Percentiles rank a stretch among this genome's conserved stretches.
These are phyloP conservation scores for Acanthis flammea DNA, from an alignment of 2,797 vertebrate species.

Conservation along the genomic window DNA sequence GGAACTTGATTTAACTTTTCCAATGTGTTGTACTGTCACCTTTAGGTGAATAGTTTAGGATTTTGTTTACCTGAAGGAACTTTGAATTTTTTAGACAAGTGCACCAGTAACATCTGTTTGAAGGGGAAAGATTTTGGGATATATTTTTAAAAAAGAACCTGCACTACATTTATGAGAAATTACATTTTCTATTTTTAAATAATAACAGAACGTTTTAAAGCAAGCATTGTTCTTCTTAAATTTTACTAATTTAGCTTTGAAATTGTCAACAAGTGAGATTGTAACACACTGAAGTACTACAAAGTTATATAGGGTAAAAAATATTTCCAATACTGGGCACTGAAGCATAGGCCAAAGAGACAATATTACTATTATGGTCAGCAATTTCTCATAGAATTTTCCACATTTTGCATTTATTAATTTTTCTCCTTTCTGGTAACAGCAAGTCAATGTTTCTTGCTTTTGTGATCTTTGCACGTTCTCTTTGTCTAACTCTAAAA, in stretches of 20 bases:
- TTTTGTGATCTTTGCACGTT: neutral
- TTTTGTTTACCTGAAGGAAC: neutral
- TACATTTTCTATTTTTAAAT: neutral
- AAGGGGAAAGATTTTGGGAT: neutral
- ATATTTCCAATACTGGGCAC: neutral
- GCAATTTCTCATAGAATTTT: neutral
- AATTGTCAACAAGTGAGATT: neutral
- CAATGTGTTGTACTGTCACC: neutral
- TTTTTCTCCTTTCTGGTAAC: neutral
- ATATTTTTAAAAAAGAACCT: neutral
- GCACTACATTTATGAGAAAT: neutral
- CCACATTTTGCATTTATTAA: neutral
- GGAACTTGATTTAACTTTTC: neutral
- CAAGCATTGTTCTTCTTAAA: neutral
- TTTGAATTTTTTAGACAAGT: neutral
- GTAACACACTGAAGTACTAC: neutral
- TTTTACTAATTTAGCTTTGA: neutral
- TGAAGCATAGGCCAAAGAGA: neutral
- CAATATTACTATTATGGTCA: neutral
- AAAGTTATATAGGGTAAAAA: neutral
- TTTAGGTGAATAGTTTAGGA: neutral
- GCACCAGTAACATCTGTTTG: neutral
- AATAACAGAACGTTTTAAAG: neutral
- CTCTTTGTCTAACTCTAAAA: neutral
- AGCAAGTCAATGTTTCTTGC: neutral